phyloP scores from a whole-genome alignment of 2,888 invertebrate genomes.

The Branchellion lobata region DNA sequence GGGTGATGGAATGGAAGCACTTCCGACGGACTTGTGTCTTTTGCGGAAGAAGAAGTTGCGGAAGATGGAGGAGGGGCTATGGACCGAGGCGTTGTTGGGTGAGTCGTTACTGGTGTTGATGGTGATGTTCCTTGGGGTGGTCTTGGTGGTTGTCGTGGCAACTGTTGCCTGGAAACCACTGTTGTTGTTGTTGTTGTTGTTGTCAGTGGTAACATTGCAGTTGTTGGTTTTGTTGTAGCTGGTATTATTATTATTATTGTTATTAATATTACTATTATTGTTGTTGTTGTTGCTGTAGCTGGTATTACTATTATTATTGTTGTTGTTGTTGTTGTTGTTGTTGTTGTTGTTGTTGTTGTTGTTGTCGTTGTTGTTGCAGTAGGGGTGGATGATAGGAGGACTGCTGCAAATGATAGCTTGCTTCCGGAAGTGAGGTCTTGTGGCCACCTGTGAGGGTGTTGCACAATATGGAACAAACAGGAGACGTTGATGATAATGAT shows the following conservation, averaged over 20 bases:
- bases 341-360: background rate
- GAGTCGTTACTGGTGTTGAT: background rate
- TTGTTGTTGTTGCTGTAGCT: slow-evolving; percentile 32
- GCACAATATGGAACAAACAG: background rate
- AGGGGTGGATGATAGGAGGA: background rate
- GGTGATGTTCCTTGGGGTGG: background rate
- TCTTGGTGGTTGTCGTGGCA: too few species aligned
- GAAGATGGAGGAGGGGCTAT: slow-evolving; percentile 52
- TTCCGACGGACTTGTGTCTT: slow-evolving; percentile 51
- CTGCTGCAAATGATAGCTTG: slow-evolving; percentile 54
- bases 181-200: slow-evolving; percentile 4
- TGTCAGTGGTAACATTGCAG: background rate
- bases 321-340: slow-evolving; percentile 3
- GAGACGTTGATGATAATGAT: background rate
- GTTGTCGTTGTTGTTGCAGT: background rate
- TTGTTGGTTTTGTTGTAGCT: slow-evolving; percentile 1
- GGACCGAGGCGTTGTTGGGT: background rate
- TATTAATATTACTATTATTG: too few species aligned
- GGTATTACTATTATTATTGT: too few species aligned
- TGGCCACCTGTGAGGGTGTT: slow-evolving; percentile 34
- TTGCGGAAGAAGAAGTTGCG: slow-evolving; percentile 51
- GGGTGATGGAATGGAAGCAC: background rate
- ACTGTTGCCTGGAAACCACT: background rate
- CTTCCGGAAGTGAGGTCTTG: slow-evolving; percentile 61
- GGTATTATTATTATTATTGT: too few species aligned